These are phyloP conservation scores for Pitta sordida DNA, from an alignment of 2,113 vertebrate species.

Conservation along the genomic window DNA sequence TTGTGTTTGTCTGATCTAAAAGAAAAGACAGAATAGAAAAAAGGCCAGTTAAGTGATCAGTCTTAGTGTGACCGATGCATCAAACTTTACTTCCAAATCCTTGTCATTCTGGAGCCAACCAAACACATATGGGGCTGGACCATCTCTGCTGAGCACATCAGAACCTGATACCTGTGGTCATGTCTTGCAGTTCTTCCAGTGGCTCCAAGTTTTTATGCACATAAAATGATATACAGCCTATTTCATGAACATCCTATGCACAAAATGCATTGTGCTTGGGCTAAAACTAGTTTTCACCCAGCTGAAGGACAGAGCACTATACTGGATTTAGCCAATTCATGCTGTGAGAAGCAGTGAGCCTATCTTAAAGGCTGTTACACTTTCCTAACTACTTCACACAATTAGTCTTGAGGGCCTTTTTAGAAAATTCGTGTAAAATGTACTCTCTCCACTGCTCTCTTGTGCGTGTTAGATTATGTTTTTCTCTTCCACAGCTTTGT, in stretches of 20 bases:
- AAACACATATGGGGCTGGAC: background rate
- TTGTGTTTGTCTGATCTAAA: background rate
- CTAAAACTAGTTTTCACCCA: background rate
- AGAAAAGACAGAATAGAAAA: background rate
- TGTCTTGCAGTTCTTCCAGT: background rate
- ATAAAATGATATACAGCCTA: background rate
- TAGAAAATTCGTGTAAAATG: background rate
- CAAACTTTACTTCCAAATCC: background rate
- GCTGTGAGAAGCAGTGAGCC: fast-evolving
- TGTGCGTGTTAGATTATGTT: background rate
- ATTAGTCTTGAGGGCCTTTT: background rate
- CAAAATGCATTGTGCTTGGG: fast-evolving
- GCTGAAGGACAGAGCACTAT: background rate
- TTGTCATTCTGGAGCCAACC: background rate
- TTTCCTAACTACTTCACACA: background rate
- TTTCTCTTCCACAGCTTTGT: background rate
- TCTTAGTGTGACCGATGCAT: background rate
- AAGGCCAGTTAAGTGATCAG: background rate
- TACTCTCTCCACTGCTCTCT: background rate
- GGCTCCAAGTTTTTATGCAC: background rate
- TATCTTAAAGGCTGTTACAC: background rate
- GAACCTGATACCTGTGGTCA: background rate
- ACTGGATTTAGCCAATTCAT: background rate
- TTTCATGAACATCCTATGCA: background rate
- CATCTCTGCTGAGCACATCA: background rate